Base-by-base conservation (phyloP, 2,113 vertebrate species). In the Actenoides lindsayi region DNA sequence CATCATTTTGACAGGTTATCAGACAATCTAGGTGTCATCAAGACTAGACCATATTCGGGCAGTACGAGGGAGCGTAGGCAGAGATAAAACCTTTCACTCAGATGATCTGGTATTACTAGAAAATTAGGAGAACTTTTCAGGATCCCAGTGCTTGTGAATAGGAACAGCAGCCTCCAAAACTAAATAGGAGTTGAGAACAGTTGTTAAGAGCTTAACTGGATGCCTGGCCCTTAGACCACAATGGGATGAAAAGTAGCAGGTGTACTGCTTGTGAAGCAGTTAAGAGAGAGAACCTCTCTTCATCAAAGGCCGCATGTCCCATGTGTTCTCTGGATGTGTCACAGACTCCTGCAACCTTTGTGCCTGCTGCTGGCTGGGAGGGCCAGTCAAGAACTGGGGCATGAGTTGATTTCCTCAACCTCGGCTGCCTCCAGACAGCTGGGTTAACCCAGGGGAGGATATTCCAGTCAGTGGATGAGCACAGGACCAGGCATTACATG, bases 401-500 rank as follows among this genome's bases (percentile, higher is more conserved):
- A 6, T 19, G 6, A 71, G 23, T 56, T 31, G 57, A 16, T 42
- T 71, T 57, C 42, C n/a, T 17, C 41, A 84, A 31, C 42, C 10
- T 41, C 5, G 1, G 8, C 48, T 30, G 10, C 30, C 48, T 33
- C 56, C 0, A 2, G 41, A 10, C 35, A 8, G 27, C 0, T 37
- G 44, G 16, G 42, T 28, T 30, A 27, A 17, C 13, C 28, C 46
- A 42, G 56, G 37, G 31, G 8, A 16, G 33, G 39, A 37, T 20
- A 23, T 67, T 87, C 33, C 15, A 17, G 21, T 33, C 33, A 10
- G 33, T 9, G 5, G 60, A 18, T 1, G 16, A n/a, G 16, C 4
- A 13, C 2, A 10, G 70, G 71, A n/a, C 39, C 0, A 0, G 33
- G 16, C 15, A 0, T 21, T n/a, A 31, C 18, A 1, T 16, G 51